Conservation (phyloP, 2,888 invertebrate species). For the Synergus umbraculus region DNA sequence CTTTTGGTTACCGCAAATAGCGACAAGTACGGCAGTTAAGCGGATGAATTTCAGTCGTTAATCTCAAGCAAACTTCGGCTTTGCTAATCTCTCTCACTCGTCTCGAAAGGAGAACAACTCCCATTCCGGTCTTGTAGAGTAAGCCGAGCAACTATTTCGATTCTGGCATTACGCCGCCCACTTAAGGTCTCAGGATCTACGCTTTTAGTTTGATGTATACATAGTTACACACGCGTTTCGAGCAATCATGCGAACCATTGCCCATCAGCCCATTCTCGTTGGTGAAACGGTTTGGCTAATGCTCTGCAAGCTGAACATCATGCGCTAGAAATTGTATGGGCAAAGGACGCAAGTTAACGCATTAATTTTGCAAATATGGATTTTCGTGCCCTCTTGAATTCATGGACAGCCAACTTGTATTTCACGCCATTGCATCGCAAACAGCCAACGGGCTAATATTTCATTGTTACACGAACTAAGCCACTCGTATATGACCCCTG, state of each 20-base stretch:
- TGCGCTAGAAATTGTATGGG: slow-evolving; percentile 36
- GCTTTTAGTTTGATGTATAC: slow-evolving; percentile 18
- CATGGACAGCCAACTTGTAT: slow-evolving; percentile 4
- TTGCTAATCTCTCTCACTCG: slow-evolving; percentile 56
- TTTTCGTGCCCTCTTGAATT: background rate
- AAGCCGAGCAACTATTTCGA: slow-evolving; percentile 63
- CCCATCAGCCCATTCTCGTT: slow-evolving; percentile 27
- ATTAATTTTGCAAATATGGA: slow-evolving; percentile 61
- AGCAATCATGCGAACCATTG: slow-evolving; percentile 9
- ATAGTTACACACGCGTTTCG: background rate
- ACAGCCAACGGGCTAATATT: background rate
- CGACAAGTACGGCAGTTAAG: slow-evolving; percentile 50
- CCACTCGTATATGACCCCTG: slow-evolving; percentile 1
- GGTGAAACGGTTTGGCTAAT: slow-evolving; percentile 53
- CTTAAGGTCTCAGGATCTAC: slow-evolving; percentile 11
- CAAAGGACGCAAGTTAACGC: slow-evolving; percentile 49
- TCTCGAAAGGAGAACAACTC: slow-evolving; percentile 56
- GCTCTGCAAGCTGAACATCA: slow-evolving; percentile 41
- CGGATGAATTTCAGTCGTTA: slow-evolving; percentile 55
- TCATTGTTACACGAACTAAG: slow-evolving; percentile 6
- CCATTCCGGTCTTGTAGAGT: slow-evolving; percentile 49
- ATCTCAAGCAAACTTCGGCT: slow-evolving; percentile 56
- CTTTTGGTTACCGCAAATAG: slow-evolving; percentile 37
- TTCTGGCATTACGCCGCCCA: slow-evolving; percentile 51
- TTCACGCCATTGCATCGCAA: background rate